phyloP scores from a whole-genome alignment of 2,888 invertebrate species.

The Dryomyza anilis region DNA sequence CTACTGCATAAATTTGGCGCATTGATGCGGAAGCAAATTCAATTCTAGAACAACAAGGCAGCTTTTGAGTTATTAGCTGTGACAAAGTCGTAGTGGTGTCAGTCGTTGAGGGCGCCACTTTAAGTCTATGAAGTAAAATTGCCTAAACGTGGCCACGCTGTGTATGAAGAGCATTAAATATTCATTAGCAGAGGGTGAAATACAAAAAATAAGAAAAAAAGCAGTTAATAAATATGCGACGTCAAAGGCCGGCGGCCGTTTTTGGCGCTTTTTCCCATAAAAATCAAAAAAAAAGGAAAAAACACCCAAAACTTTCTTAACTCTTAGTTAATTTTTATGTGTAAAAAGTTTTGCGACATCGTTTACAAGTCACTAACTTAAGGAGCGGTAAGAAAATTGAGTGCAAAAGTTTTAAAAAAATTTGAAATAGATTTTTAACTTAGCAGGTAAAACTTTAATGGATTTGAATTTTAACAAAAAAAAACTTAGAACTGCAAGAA shows the following conservation, averaged over 20 bases:
- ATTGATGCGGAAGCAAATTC: slow-evolving; percentile 53
- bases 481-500: background rate
- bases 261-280: too few relatives aligned
- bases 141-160: background rate
- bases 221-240: too few relatives aligned
- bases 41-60: slow-evolving; percentile 41
- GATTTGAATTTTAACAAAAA: background rate
- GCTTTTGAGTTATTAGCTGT: slow-evolving; percentile 23
- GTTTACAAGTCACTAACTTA: too few relatives aligned
- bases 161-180: slow-evolving; percentile 47
- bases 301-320: too few relatives aligned
- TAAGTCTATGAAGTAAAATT: background rate
- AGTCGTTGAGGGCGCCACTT: too few relatives aligned
- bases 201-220: background rate
- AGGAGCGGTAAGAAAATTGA: too few relatives aligned
- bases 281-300: too few relatives aligned
- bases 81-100: too few relatives aligned
- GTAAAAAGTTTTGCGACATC: slow-evolving; percentile 4
- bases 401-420: slow-evolving; percentile 38
- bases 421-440: slow-evolving; percentile 46
- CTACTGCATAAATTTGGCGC: too few relatives aligned
- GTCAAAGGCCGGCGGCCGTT: too few relatives aligned
- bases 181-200: slow-evolving; percentile 44
- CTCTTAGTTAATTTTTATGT: background rate
- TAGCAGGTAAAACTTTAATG: slow-evolving; percentile 35